Percentiles rank a stretch among this genome's conserved stretches.
These are phyloP conservation scores for Brenthis hecate DNA, from an alignment of 2,888 invertebrate genomes.

Conservation along the genomic window DNA sequence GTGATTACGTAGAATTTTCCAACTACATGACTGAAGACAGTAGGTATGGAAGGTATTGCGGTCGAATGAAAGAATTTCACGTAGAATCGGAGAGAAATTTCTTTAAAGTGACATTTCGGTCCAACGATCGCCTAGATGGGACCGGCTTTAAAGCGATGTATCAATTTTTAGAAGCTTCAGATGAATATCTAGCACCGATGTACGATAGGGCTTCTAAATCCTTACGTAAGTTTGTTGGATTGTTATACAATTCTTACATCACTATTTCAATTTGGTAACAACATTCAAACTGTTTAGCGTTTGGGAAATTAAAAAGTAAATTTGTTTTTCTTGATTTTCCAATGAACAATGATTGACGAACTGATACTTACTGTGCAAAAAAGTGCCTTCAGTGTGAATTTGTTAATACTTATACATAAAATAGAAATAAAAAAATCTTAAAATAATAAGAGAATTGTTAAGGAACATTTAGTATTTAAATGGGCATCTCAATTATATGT, in stretches of 20 bases:
- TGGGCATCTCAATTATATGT: no score
- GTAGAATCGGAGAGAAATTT: slow-evolving; percentile 94
- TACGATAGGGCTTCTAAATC: slow-evolving; percentile 66
- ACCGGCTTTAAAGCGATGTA: slow-evolving; percentile 97
- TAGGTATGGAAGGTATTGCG: slow-evolving; percentile 94
- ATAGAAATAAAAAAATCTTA: no score
- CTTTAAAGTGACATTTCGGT: slow-evolving; percentile 96
- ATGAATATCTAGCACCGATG: slow-evolving; percentile 75
- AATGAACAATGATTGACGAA: neutral
- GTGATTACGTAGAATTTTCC: slow-evolving; percentile 98
- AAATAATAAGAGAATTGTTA: no score
- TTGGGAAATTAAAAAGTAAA: neutral
- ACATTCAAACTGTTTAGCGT: neutral
- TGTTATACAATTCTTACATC: slow-evolving; percentile 17
- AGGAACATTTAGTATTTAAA: no score
- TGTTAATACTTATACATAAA: no score
- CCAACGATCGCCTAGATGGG: slow-evolving; percentile 96
- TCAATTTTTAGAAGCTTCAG: slow-evolving; percentile 89
- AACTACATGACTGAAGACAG: slow-evolving; percentile 95
- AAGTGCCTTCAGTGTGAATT: no score
- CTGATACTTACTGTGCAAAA: neutral
- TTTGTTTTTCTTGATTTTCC: slow-evolving; percentile 1
- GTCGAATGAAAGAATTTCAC: slow-evolving; percentile 90
- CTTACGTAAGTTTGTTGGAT: slow-evolving; percentile 55
- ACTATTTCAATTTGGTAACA: slow-evolving; percentile 5